Evolutionary conservation across 2,797 vertebrate species (phyloP), one percentile per base, ranked within the genome.

Genomic region (Pseudochirops corinnae): DNA sequence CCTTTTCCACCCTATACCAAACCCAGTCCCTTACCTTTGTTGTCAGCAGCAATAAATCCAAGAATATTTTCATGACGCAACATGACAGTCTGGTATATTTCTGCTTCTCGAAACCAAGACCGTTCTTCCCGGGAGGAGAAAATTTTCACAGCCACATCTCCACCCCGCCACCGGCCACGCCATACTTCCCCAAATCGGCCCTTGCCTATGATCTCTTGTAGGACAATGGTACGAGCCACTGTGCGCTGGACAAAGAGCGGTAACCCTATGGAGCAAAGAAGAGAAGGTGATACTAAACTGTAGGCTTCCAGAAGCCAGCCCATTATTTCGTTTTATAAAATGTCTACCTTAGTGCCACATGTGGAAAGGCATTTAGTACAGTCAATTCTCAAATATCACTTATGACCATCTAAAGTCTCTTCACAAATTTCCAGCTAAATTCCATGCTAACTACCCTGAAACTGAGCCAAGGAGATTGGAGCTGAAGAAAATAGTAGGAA

Each of bases 31-130:
- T 97, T 97, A 99, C 99, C 99, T 99, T 99, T 99, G 98, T 99
- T 99, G 98, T 99, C 99, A 0, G 99, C 99, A 9, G 99, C 99
- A 0, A 99, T 99, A 94, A 99, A 99, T 0, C 99, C 99, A 1
- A 99, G 98, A 98, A 99, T 99, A 98, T 99, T 99, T 96, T 99
- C 99, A 0, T 99, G 99, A 0, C 99, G 99, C 96, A 99, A 98
- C 99, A 99, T 99, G 93, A 99, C 99, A 0, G 99, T 99, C 95
- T 99, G 99, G 93, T 99, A 99, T 94, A 99, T 99, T 97, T 99
- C 99, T 0, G 99, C 99, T 92, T 99, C 99, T 94, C 99, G 98
- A 98, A 99, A 99, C 99, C 99, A 99, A 90, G 99, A 99, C 4
- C 99, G 99, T 21, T 99, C 99, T 98, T 99, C 99, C 1, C 99